phyloP scores from a whole-genome alignment of 1,140 invertebrate species.

The Pseudoatta argentina region DNA sequence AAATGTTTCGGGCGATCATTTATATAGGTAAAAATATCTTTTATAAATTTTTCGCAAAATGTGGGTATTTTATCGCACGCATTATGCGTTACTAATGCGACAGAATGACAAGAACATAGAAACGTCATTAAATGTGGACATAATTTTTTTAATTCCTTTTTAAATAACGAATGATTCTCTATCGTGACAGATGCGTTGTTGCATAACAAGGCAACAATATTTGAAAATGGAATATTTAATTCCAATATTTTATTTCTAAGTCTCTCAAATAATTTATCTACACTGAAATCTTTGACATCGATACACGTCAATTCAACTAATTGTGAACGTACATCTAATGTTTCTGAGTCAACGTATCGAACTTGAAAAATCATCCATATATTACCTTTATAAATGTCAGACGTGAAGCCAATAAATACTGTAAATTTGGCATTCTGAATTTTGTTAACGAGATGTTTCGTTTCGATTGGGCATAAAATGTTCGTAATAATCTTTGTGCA shows the following conservation, averaged over 20 bases:
- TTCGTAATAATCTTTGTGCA: neutral
- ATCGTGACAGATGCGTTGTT: neutral
- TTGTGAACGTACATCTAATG: constrained; percentile 2
- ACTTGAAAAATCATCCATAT: constrained; percentile 23
- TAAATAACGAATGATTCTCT: constrained; percentile 4
- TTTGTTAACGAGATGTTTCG: neutral
- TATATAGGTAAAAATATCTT: neutral
- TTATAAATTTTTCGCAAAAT: neutral
- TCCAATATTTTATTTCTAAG: neutral
- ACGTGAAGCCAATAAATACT: neutral
- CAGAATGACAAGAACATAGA: neutral
- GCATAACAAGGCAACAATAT: neutral
- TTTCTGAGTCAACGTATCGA: neutral
- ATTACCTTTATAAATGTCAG: neutral
- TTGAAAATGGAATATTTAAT: neutral
- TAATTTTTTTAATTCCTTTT: neutral
- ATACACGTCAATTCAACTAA: neutral
- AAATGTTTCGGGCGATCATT: neutral
- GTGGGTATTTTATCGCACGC: neutral
- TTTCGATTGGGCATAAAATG: neutral
- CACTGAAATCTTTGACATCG: neutral
- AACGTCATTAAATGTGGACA: constrained; percentile 6
- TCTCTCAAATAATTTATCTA: neutral
- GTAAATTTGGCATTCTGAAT: neutral
- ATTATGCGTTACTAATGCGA: neutral